A percentile compares a stretch with the other conserved stretches of the same genome.
Conservation (phyloP, 2,797 vertebrate genomes). For the Tangara arthus region DNA sequence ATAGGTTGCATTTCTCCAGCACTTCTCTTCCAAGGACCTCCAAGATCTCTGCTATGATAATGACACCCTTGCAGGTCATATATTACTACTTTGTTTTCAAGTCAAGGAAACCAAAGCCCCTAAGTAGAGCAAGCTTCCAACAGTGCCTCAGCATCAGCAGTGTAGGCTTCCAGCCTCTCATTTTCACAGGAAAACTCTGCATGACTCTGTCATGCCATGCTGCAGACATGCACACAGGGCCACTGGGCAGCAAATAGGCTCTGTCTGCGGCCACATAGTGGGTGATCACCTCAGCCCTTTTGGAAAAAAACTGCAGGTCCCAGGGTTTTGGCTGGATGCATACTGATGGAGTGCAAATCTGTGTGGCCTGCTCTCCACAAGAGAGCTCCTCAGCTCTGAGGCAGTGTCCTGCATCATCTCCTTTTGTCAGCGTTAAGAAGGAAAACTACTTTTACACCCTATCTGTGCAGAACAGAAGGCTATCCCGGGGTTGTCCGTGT, state of each 20-base stretch:
- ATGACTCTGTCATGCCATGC: not conserved
- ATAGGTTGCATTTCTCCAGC: constrained; percentile 11
- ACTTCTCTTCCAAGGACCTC: not conserved
- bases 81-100: not conserved
- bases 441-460: not conserved
- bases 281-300: not conserved
- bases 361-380: not conserved
- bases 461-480: not conserved
- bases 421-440: not conserved
- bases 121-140: not conserved
- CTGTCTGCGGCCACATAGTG: fast-evolving
- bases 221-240: fast-evolving
- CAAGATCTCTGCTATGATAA: not conserved
- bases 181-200: not conserved
- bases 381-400: not conserved
- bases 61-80: not conserved
- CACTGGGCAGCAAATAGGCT: not conserved
- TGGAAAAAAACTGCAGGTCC: not conserved
- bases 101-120: not conserved
- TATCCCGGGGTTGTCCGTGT: not conserved
- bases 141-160: not conserved
- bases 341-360: not conserved
- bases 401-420: not conserved
- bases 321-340: not conserved
- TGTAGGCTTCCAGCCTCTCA: not conserved